Base-by-base conservation (phyloP, 2,797 vertebrate genomes). In the Petrocephalus schoutedeni region DNA sequence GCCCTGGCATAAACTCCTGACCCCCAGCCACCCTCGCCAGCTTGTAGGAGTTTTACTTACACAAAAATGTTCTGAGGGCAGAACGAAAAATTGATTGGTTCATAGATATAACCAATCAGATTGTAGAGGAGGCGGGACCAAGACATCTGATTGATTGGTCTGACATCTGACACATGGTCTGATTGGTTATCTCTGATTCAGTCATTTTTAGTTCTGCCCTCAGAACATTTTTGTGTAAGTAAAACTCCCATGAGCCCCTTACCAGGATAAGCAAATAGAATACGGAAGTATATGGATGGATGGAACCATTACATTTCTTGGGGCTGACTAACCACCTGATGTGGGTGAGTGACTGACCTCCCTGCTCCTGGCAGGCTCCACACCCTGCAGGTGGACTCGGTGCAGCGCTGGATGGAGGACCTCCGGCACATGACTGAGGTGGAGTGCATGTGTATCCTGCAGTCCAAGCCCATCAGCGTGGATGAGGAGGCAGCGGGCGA, bases 331-430 rank as follows among this genome's bases (percentile, higher is more conserved):
- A 23, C 64, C 23, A 32, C 10, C 41, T 49, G 36, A 80, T 2
- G 45, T 23, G n/a, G 21, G 21, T 83, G 80, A 21, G 4, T 85
- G 83, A 56, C 21, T 57, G 85, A 28, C 2, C 6, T 10, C 8
- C 59, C 49, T 7, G 12, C 10, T 90, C 53, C 51, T 64, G 92
- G 54, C 90, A 97, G 97, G 89, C 94, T 96, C 92, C 96, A 97
- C 90, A 93, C 97, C 21, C 97, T 99, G 61, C 97, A 97, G 91
- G 95, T 98, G 83, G 98, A 99, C 91, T 99, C 98, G 0, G 98
- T 99, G 28, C 98, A 98, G 93, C 96, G 98, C 10, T 99, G 98
- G 98, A 98, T 99, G 97, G 97, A 98, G 85, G 98, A 99, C 90
- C 92, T 99, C 87, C 97, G 98, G 88, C 92, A 98, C 94, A 99